These are phyloP conservation scores for Elephas maximus DNA, from an alignment of 2,113 vertebrate genomes.

Conservation along the genomic window DNA sequence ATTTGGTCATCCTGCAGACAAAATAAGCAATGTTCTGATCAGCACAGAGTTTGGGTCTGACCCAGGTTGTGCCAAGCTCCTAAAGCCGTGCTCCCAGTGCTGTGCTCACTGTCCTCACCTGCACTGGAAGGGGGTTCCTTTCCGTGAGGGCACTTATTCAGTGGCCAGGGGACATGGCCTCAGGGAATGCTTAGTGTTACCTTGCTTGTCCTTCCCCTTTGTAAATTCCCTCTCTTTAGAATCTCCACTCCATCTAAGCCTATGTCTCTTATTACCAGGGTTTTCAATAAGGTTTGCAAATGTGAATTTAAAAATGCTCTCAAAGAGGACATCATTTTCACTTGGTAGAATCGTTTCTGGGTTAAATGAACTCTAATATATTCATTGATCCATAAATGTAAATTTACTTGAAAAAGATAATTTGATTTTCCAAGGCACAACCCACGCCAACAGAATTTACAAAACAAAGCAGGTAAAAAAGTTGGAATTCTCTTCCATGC, in stretches of 20 bases:
- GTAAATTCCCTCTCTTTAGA: background rate
- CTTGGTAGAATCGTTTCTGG: background rate
- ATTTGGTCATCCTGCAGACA: background rate
- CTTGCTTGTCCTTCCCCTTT: background rate
- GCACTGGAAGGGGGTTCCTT: background rate
- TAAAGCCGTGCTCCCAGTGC: background rate
- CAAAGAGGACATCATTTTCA: background rate
- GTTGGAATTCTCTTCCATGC: background rate
- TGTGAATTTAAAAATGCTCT: background rate
- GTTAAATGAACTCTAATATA: background rate
- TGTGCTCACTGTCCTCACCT: background rate
- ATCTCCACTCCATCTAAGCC: background rate
- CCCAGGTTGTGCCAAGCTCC: background rate
- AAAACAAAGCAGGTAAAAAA: background rate
- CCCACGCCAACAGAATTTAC: background rate
- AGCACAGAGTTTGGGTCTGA: background rate
- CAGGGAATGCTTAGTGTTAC: background rate
- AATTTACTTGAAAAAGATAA: slow-evolving; percentile 29
- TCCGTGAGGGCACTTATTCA: background rate
- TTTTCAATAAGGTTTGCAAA: background rate
- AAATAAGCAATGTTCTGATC: background rate
- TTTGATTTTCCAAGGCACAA: slow-evolving; percentile 39
- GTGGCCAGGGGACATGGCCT: background rate
- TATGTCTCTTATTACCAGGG: background rate
- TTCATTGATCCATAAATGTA: background rate